Percentiles rank a stretch among this genome's conserved stretches.
Conservation (phyloP, 1,140 invertebrate species). For the Atta colombica region DNA sequence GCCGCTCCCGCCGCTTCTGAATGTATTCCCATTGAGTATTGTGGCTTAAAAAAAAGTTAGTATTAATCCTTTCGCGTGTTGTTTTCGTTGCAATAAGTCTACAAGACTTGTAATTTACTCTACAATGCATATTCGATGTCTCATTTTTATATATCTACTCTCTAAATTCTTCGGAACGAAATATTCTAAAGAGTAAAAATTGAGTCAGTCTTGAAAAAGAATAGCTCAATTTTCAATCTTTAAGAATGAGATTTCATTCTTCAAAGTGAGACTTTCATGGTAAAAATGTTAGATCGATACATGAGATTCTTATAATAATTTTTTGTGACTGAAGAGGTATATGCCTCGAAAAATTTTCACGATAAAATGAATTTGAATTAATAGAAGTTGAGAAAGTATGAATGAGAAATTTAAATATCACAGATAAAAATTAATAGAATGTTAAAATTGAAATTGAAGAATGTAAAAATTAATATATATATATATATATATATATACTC, state of each 20-base stretch:
- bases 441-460: background rate
- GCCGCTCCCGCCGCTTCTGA: background rate
- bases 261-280: no score
- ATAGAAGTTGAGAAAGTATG: background rate
- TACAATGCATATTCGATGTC: background rate
- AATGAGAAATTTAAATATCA: background rate
- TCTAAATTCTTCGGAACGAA: no score
- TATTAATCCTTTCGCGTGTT: conserved; percentile 39
- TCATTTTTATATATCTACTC: background rate
- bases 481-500: background rate
- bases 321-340: background rate
- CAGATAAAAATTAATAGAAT: background rate
- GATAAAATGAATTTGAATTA: background rate
- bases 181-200: no score
- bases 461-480: background rate
- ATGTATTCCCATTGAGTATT: conserved; percentile 38
- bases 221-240: no score
- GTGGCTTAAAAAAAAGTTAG: conserved; percentile 38
- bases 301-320: background rate
- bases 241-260: no score
- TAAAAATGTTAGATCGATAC: no score
- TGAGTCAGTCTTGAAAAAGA: no score
- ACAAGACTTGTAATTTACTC: conserved; percentile 19
- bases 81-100: conserved; percentile 58
- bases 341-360: background rate